phyloP scores from a whole-genome alignment of 2,888 invertebrate species.

The Volucella inflata region DNA sequence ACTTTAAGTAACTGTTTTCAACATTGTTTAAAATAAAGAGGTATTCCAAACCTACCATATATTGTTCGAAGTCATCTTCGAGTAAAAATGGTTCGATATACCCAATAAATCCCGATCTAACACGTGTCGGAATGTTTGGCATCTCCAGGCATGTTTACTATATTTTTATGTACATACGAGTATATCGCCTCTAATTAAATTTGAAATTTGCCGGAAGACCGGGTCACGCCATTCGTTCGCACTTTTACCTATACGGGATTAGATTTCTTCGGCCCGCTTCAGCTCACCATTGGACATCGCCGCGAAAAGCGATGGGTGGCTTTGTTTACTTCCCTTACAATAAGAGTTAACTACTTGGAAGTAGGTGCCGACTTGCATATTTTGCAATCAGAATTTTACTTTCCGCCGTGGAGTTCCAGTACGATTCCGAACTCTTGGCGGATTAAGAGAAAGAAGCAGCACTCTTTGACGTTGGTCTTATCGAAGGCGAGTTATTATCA shows the following conservation, averaged over 20 bases:
- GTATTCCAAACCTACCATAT: constrained; percentile 25
- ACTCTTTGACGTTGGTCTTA: no score
- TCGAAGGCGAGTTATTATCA: no score
- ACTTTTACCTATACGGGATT: constrained; percentile 69
- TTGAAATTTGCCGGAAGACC: no score
- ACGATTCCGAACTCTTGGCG: no score
- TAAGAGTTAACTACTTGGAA: no score
- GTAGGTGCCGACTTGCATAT: no score
- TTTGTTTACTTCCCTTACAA: constrained; percentile 43
- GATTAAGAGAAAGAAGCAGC: no score
- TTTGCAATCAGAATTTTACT: no score
- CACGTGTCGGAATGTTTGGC: background rate
- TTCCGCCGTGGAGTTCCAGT: no score
- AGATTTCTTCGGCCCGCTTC: constrained; percentile 40
- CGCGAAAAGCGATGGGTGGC: constrained; percentile 60
- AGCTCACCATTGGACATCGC: constrained; percentile 49
- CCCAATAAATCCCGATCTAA: background rate
- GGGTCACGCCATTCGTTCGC: no score
- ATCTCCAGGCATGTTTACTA: background rate
- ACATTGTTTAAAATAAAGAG: constrained; percentile 28
- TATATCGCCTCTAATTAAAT: no score
- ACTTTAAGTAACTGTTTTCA: constrained; percentile 8
- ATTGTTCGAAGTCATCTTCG: constrained; percentile 36
- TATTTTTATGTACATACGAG: background rate
- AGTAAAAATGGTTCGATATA: constrained; percentile 29